These are phyloP conservation scores for Chaetorhynchus papuensis DNA, from an alignment of 2,113 vertebrate genomes.

Conservation along the genomic window DNA sequence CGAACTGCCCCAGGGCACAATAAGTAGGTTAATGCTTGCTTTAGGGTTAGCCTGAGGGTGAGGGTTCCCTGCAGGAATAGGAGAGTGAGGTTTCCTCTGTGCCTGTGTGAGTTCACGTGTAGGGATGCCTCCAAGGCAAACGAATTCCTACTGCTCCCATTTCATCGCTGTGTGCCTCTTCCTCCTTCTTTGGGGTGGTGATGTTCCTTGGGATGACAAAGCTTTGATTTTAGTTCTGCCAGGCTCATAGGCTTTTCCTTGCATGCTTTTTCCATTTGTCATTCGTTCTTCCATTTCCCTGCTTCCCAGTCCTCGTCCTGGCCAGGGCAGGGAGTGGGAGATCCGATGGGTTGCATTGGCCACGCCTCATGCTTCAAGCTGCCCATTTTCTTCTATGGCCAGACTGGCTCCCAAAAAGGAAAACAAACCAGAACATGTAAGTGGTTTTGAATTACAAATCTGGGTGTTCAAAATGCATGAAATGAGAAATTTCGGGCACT, in stretches of 20 bases:
- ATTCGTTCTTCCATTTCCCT: background rate
- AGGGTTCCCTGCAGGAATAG: slow-evolving; percentile 38
- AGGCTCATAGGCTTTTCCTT: background rate
- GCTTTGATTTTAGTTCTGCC: background rate
- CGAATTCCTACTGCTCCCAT: background rate
- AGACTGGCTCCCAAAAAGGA: background rate
- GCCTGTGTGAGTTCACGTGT: background rate
- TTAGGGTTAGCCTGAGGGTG: slow-evolving; percentile 70
- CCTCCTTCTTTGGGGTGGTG: background rate
- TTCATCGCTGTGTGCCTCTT: background rate
- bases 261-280: background rate
- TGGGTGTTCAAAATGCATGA: background rate
- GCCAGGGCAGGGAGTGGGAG: background rate
- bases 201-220: background rate
- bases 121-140: background rate
- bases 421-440: background rate
- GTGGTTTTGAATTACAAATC: background rate
- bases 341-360: background rate
- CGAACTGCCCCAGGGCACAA: slow-evolving; percentile 48
- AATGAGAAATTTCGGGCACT: background rate
- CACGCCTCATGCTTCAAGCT: background rate
- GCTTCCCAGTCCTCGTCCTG: background rate
- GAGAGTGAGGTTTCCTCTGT: background rate
- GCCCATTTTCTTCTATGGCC: background rate
- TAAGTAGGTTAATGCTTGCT: slow-evolving; percentile 75